These are phyloP conservation scores for Aphrocallistes beatrix DNA, from an alignment of 37 sponge, comb jelly and placozoan species.

Conservation along the genomic window DNA sequence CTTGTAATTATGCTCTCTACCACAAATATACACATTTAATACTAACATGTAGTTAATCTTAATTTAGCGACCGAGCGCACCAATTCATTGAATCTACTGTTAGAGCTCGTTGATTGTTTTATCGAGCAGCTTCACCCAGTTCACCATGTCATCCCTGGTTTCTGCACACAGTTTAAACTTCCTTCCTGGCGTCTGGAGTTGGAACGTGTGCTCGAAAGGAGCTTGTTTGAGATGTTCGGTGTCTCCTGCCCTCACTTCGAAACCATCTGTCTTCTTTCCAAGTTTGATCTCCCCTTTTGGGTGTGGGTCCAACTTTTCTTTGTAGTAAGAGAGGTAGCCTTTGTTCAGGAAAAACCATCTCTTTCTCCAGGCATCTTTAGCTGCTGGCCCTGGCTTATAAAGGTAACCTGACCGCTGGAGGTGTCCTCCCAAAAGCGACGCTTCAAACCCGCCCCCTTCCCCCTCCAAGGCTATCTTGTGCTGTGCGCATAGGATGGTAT, in stretches of 20 bases:
- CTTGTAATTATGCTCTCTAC: too few species aligned
- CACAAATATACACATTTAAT: too few species aligned
- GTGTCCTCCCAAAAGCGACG: not conserved
- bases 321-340: not conserved
- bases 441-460: not conserved
- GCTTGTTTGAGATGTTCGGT: not conserved
- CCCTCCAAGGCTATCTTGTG: not conserved
- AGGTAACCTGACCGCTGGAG: not conserved
- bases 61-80: too few species aligned
- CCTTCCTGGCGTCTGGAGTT: not conserved
- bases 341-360: not conserved
- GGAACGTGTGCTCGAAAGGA: not conserved
- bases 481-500: not conserved
- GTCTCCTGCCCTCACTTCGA: not conserved
- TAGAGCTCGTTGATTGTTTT: not conserved
- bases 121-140: not conserved
- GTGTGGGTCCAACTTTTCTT: not conserved
- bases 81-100: too few species aligned
- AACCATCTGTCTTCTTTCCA: not conserved
- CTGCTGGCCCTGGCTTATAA: not conserved
- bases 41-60: too few species aligned
- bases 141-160: constrained; percentile 6
- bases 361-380: not conserved
- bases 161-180: not conserved
- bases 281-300: constrained; percentile 6